phyloP scores from a whole-genome alignment of 1,140 invertebrate genomes.

The Nomia melanderi region DNA sequence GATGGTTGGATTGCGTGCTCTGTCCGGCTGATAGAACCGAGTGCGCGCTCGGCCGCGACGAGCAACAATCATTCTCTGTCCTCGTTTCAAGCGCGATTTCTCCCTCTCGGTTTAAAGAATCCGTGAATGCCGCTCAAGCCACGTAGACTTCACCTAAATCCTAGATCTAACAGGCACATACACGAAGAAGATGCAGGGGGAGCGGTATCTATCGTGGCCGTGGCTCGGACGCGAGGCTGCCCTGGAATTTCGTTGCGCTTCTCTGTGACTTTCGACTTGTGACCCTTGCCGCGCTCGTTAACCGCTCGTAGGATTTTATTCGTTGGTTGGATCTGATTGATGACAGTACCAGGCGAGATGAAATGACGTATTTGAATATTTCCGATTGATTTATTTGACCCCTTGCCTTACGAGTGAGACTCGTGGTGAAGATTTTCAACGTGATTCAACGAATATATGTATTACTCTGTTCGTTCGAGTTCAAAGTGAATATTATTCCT shows the following conservation, averaged over 20 bases:
- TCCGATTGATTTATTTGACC: no score
- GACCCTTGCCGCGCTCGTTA: neutral
- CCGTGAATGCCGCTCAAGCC: slow-evolving; percentile 62
- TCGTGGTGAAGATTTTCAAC: no score
- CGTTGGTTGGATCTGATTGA: neutral
- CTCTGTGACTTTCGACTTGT: neutral
- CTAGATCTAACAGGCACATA: slow-evolving; percentile 68
- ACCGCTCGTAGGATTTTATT: neutral
- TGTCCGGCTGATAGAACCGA: slow-evolving; percentile 28
- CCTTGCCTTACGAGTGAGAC: no score
- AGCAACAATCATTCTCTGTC: slow-evolving; percentile 12
- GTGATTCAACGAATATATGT: no score
- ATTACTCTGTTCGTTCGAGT: no score
- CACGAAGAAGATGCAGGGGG: slow-evolving; percentile 55
- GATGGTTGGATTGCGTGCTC: slow-evolving; percentile 33
- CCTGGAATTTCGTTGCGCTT: neutral
- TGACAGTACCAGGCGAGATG: no score
- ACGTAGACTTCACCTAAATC: slow-evolving; percentile 68
- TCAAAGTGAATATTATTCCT: no score
- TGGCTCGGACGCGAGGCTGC: slow-evolving; percentile 53
- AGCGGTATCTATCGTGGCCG: neutral
- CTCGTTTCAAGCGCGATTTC: slow-evolving; percentile 8
- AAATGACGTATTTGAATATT: no score
- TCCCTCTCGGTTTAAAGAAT: slow-evolving; percentile 1
- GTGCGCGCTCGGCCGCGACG: neutral